Percentiles rank a stretch among this genome's conserved stretches.
These are phyloP conservation scores for Uropetala carovei DNA, from an alignment of 2,888 invertebrate genomes.

Conservation along the genomic window DNA sequence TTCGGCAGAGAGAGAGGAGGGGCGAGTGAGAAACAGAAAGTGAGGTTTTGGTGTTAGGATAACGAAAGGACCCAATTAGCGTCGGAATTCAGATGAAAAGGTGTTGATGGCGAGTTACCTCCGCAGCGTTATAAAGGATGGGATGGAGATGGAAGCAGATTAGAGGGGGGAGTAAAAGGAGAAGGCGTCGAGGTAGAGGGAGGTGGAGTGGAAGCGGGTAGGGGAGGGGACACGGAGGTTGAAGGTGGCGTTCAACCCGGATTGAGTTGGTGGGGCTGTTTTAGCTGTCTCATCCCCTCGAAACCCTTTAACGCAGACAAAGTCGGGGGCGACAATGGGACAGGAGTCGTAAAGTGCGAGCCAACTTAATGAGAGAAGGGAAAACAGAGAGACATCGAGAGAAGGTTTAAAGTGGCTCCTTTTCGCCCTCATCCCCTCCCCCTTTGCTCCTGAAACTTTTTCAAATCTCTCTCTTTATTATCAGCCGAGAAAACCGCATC, in stretches of 20 bases:
- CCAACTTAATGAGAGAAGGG: conserved; percentile 2
- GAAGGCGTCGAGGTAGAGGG: too few relatives aligned
- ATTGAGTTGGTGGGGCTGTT: too few relatives aligned
- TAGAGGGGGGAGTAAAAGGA: not conserved
- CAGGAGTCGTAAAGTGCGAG: conserved; percentile 42
- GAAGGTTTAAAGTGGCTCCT: too few relatives aligned
- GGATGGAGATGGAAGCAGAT: too few relatives aligned
- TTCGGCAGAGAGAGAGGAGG: not conserved
- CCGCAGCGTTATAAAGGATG: too few relatives aligned
- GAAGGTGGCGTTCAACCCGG: not conserved
- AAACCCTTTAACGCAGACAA: not conserved
- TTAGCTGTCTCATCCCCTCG: not conserved
- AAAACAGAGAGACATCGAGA: not conserved
- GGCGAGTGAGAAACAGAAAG: not conserved
- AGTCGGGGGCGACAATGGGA: not conserved
- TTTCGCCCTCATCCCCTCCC: too few relatives aligned
- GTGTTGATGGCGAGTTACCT: not conserved
- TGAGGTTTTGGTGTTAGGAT: not conserved
- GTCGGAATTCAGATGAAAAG: conserved; percentile 7
- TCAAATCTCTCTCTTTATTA: not conserved
- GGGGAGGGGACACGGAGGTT: not conserved
- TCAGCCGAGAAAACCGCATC: not conserved
- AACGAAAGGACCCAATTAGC: conserved; percentile 20
- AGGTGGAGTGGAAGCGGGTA: not conserved
- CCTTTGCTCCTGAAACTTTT: too few relatives aligned